A percentile compares a stretch with the other conserved stretches of the same genome.
phyloP scores from a whole-genome alignment of 2,113 vertebrate genomes.

The Cinclus cinclus region DNA sequence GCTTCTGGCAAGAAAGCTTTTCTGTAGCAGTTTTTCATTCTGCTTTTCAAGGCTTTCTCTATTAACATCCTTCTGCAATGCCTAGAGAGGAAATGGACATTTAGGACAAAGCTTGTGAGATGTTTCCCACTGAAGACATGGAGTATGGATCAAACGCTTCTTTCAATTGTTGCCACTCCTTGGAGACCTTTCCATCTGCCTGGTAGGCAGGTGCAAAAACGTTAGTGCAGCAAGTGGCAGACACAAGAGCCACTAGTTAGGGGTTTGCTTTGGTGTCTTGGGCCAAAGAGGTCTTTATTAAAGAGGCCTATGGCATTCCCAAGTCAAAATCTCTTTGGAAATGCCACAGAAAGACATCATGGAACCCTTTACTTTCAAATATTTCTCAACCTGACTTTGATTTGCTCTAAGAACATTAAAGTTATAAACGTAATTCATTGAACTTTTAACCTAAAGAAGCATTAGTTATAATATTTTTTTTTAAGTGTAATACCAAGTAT shows the following conservation, averaged over 20 bases:
- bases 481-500: neutral
- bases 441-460: neutral
- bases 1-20: neutral
- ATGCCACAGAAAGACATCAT: neutral
- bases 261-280: neutral
- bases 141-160: neutral
- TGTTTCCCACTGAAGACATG: neutral
- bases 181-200: neutral
- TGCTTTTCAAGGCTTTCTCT: neutral
- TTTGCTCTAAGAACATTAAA: neutral
- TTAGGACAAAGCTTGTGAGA: neutral
- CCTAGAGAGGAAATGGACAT: neutral
- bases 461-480: neutral
- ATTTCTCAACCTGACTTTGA: neutral
- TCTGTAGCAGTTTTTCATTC: neutral
- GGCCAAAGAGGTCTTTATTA: neutral
- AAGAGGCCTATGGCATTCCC: neutral
- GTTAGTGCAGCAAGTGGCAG: neutral
- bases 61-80: neutral
- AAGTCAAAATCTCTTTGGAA: neutral
- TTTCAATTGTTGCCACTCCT: neutral
- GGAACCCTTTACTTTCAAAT: neutral
- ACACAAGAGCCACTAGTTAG: neutral
- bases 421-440: neutral
- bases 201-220: neutral